A percentile compares a stretch with the other conserved stretches of the same genome.
Evolutionary conservation across 2,797 vertebrate species (phyloP).

Genomic region (Gymnopithys bicolor): DNA sequence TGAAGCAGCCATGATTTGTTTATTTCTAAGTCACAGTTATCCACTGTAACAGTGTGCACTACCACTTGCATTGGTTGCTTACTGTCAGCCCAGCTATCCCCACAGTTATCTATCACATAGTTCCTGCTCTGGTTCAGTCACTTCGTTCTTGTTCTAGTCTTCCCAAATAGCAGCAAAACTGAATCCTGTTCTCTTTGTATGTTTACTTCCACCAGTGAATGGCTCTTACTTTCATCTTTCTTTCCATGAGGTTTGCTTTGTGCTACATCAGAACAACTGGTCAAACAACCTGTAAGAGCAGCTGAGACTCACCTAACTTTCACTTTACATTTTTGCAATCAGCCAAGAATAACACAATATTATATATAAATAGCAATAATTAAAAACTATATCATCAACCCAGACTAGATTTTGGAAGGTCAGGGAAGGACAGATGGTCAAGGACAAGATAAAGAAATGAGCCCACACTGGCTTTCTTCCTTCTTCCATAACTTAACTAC

Average conservation of each 20-base stretch:
- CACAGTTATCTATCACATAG: background rate
- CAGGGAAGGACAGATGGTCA: background rate
- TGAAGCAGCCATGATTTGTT: background rate
- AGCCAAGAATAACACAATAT: background rate
- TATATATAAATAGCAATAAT: background rate
- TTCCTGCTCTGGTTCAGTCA: background rate
- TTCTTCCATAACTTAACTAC: background rate
- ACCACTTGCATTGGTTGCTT: background rate
- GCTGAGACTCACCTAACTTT: background rate
- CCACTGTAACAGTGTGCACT: background rate
- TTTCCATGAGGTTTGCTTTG: background rate
- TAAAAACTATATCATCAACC: background rate
- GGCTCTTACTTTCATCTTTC: background rate
- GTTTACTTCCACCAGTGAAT: background rate
- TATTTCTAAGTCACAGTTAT: background rate
- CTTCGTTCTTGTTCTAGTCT: background rate
- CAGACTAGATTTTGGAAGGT: background rate
- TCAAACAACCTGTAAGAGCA: background rate
- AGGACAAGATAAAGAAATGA: background rate
- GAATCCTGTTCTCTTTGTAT: background rate
- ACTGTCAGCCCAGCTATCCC: background rate
- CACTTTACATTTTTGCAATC: background rate
- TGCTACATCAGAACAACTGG: background rate
- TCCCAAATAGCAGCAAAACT: background rate
- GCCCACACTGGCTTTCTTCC: background rate